These are phyloP conservation scores for Cyaniris semiargus DNA, from an alignment of 2,888 invertebrate species.

Conservation along the genomic window DNA sequence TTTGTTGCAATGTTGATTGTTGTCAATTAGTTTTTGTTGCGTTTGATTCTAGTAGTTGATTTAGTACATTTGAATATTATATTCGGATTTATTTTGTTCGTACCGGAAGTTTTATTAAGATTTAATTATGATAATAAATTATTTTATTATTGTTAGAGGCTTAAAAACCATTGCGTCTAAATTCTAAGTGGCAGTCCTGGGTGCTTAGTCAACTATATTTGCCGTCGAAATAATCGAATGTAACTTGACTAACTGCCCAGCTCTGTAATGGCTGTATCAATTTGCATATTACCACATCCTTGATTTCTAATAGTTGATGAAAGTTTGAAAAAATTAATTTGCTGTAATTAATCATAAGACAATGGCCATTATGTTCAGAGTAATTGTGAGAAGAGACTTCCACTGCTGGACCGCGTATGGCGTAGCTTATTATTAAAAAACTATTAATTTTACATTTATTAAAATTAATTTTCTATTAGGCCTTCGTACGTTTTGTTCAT, in stretches of 20 bases:
- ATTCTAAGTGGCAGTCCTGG: no score
- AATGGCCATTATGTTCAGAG: constrained; percentile 76
- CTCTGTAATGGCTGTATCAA: background rate
- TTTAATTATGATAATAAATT: background rate
- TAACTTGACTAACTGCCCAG: background rate
- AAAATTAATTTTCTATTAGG: background rate
- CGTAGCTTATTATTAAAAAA: constrained; percentile 34
- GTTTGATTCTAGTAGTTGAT: constrained; percentile 69
- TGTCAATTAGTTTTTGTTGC: constrained; percentile 77
- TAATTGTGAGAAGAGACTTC: constrained; percentile 72
- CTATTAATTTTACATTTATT: constrained; percentile 27
- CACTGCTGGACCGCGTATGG: constrained; percentile 58
- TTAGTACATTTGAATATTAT: constrained; percentile 72
- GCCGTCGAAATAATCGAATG: no score
- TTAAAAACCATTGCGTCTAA: background rate
- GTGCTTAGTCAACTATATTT: no score
- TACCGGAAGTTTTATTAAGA: constrained; percentile 40
- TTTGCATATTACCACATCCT: constrained; percentile 10
- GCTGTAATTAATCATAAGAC: constrained; percentile 49
- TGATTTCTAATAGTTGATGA: constrained; percentile 7
- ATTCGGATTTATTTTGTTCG: constrained; percentile 57
- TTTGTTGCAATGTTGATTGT: constrained; percentile 76
- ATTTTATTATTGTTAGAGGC: background rate
- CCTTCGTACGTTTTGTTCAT: background rate
- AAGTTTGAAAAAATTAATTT: constrained; percentile 44